Percentiles rank a stretch among this genome's conserved stretches.
These are phyloP conservation scores for Liodrosophila aerea DNA, from an alignment of 2,888 invertebrate genomes.

Conservation along the genomic window DNA sequence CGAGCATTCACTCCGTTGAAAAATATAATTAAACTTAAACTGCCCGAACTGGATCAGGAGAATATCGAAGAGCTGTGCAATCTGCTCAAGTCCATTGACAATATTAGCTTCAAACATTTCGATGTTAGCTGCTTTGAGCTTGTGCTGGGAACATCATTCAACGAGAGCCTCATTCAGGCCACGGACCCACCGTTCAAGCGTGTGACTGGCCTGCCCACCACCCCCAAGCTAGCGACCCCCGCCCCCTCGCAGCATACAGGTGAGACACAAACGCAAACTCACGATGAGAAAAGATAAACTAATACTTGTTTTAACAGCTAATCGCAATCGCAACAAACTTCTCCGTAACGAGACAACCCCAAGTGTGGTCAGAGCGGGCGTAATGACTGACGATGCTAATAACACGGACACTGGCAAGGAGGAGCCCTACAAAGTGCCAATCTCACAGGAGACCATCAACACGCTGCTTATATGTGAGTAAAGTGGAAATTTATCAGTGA, in stretches of 20 bases:
- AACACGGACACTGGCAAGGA: conserved; percentile 48
- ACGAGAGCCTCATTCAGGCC: conserved; percentile 79
- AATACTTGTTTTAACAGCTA: conserved; percentile 28
- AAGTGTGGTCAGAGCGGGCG: conserved; percentile 50
- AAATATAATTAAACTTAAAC: conserved; percentile 79
- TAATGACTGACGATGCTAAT: conserved; percentile 44
- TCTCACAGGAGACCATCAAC: conserved; percentile 80
- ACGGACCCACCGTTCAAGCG: conserved; percentile 72
- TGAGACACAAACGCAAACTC: conserved; percentile 17
- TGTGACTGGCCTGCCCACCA: conserved; percentile 41
- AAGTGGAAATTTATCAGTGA: not conserved
- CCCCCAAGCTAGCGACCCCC: conserved; percentile 38
- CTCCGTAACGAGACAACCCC: conserved; percentile 45
- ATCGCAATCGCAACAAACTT: conserved; percentile 55
- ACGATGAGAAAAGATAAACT: conserved; percentile 2
- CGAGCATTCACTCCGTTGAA: conserved; percentile 80
- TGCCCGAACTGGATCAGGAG: conserved; percentile 78
- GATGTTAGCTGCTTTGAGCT: conserved; percentile 82
- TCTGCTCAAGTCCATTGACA: conserved; percentile 80
- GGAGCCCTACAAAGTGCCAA: conserved; percentile 77
- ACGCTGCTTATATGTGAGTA: conserved; percentile 80
- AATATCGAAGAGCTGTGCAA: conserved; percentile 80
- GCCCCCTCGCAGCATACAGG: too few relatives aligned
- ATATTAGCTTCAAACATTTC: conserved; percentile 79
- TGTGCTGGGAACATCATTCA: conserved; percentile 80